These are phyloP conservation scores for Platycheirus albimanus DNA, from an alignment of 2,888 invertebrate genomes.

Conservation along the genomic window DNA sequence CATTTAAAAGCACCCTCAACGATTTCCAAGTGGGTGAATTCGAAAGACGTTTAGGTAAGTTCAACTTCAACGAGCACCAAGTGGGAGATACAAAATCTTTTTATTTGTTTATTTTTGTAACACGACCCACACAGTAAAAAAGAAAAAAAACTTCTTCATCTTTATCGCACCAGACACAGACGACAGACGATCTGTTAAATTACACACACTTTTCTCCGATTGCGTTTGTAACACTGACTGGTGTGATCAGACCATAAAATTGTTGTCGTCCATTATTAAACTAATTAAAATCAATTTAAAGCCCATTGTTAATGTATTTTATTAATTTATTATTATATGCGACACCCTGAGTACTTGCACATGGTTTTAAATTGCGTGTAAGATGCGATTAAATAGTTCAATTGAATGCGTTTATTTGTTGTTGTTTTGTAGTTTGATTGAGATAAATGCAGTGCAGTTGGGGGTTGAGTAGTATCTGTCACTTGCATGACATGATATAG, in stretches of 20 bases:
- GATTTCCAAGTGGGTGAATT: conserved; percentile 83
- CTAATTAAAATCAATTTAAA: conserved; percentile 72
- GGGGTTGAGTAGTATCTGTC: background rate
- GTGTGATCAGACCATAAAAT: conserved; percentile 3
- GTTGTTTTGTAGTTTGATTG: conserved; percentile 41
- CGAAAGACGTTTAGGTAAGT: conserved; percentile 85
- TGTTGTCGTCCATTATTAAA: conserved; percentile 24
- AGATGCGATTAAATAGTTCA: conserved; percentile 62
- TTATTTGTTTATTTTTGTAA: background rate
- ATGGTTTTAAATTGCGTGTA: conserved; percentile 16
- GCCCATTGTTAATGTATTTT: conserved; percentile 47
- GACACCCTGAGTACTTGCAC: conserved; percentile 24
- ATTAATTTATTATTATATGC: conserved; percentile 51
- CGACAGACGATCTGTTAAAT: conserved; percentile 26
- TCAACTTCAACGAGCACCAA: conserved; percentile 23
- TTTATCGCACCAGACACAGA: conserved; percentile 8
- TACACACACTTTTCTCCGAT: conserved; percentile 8
- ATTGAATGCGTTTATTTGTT: conserved; percentile 60
- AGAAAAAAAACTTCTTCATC: no score
- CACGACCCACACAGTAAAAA: conserved; percentile 31
- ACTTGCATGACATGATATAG: background rate
- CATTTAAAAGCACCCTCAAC: conserved; percentile 79
- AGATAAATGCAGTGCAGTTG: conserved; percentile 41
- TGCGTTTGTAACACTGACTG: conserved; percentile 5
- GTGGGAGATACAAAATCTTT: conserved; percentile 47